Evolutionary conservation across 2,888 invertebrate species (phyloP).

Genomic region (Flexamia atlantica): DNA sequence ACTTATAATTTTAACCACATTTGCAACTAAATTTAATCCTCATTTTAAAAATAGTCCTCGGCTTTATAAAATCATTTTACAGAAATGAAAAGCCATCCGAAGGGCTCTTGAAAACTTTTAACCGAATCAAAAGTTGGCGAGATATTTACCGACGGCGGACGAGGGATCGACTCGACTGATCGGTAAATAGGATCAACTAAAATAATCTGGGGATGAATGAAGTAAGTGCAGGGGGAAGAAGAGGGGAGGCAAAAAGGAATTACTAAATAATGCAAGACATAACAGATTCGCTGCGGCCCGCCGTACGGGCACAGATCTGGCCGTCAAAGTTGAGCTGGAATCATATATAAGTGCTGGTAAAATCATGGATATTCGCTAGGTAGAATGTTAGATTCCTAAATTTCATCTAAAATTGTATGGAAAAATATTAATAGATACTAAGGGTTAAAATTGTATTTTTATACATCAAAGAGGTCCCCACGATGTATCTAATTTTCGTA

Average conservation of each 20-base stretch:
- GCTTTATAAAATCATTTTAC: too few species aligned
- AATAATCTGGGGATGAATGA: slow-evolving; percentile 59
- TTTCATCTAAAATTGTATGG: too few species aligned
- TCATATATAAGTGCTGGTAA: too few species aligned
- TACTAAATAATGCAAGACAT: slow-evolving; percentile 66
- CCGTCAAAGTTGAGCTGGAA: slow-evolving; percentile 73
- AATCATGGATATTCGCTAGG: too few species aligned
- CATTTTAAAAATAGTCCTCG: not conserved
- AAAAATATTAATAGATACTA: too few species aligned
- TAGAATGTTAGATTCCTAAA: too few species aligned
- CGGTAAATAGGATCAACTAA: slow-evolving; percentile 60
- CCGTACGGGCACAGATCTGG: slow-evolving; percentile 64
- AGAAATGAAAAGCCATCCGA: too few species aligned
- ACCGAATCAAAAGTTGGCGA: slow-evolving; percentile 12
- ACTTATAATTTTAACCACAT: too few species aligned
- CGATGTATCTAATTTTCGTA: too few species aligned
- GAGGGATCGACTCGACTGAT: slow-evolving; percentile 23
- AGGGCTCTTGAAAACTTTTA: not conserved
- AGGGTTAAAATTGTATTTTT: too few species aligned
- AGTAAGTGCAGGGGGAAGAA: slow-evolving; percentile 52
- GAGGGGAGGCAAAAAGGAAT: slow-evolving; percentile 49
- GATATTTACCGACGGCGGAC: slow-evolving; percentile 20
- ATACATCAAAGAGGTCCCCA: too few species aligned
- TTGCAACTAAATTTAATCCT: too few species aligned
- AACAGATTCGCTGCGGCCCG: slow-evolving; percentile 65